Evolutionary conservation across 2,113 vertebrate genomes (phyloP), one percentile per base, ranked within the genome.

Genomic region (Perca schrenkii): DNA sequence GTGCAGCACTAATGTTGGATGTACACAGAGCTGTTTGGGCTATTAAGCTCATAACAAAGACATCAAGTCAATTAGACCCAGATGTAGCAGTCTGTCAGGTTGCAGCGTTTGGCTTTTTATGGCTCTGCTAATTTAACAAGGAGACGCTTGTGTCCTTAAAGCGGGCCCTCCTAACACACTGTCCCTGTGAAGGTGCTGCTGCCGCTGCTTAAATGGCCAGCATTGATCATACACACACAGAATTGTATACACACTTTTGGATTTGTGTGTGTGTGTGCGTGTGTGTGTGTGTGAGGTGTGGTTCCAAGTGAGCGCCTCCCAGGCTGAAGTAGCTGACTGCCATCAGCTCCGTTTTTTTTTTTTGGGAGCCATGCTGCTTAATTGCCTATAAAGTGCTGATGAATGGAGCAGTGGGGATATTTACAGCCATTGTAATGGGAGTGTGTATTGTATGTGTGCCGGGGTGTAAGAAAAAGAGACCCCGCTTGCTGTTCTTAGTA

Each of bases 301-400:
- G 40, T 72, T 85, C 64, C 28, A 74, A 77, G 53, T 15, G 46
- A 68, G 58, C 1, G 46, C 36, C 54, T 60, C 73, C 53, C 4
- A n/a, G 74, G 57, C 71, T 46, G 73, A 72, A 80, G 77, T 62
- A 25, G 69, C 79, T 54, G 60, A 70, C 52, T 60, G 76, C 84
- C 75, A 67, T 60, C 58, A 66, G 77, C 61, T 74, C 63, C 31
- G 82, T 64, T 86, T 82, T 43, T 43, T 43, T 11, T 43, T 43
- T 11, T 43, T 57, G 87, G 77, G 61, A 90, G 68, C 57, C 79
- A 8, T 74, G 76, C 90, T 91, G 91, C 83, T 90, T 92, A 93
- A 93, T 93, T 87, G 91, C 86, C 89, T 89, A 90, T 91, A 92
- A 92, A 89, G 87, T 79, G 77, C 76, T 90, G 89, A 93, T 92